phyloP scores from a whole-genome alignment of 1,140 invertebrate species.

The Gryon sp. region DNA sequence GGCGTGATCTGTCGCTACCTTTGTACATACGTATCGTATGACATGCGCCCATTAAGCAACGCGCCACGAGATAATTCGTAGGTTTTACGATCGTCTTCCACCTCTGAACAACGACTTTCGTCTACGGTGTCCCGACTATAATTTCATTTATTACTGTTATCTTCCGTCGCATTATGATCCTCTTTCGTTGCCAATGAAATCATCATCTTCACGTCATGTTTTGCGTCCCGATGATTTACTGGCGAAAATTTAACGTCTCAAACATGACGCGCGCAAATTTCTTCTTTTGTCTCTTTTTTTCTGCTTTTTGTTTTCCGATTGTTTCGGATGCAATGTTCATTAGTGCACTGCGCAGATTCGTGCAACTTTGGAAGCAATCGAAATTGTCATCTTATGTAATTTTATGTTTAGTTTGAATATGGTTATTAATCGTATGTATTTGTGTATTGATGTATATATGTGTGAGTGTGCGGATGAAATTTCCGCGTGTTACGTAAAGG shows the following conservation, averaged over 20 bases:
- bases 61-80: constrained; percentile 64
- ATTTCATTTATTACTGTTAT: constrained; percentile 63
- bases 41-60: constrained; percentile 62
- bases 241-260: neutral
- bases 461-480: constrained; percentile 8
- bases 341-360: neutral
- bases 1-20: constrained; percentile 72
- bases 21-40: constrained; percentile 64
- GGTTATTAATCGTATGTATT: constrained; percentile 51
- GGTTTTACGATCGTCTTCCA: constrained; percentile 60
- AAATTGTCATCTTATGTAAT: constrained; percentile 27
- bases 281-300: no score
- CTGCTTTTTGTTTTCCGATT: no score
- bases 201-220: neutral
- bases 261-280: constrained; percentile 1
- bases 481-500: constrained; percentile 52
- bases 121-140: constrained; percentile 50
- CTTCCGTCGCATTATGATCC: constrained; percentile 7
- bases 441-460: constrained; percentile 40
- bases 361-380: no score
- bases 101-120: constrained; percentile 44
- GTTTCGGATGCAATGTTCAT: no score
- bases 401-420: neutral
- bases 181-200: neutral
- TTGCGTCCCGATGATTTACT: constrained; percentile 19